phyloP scores from a whole-genome alignment of 2,888 invertebrate genomes.

The Orchesella flavescens region DNA sequence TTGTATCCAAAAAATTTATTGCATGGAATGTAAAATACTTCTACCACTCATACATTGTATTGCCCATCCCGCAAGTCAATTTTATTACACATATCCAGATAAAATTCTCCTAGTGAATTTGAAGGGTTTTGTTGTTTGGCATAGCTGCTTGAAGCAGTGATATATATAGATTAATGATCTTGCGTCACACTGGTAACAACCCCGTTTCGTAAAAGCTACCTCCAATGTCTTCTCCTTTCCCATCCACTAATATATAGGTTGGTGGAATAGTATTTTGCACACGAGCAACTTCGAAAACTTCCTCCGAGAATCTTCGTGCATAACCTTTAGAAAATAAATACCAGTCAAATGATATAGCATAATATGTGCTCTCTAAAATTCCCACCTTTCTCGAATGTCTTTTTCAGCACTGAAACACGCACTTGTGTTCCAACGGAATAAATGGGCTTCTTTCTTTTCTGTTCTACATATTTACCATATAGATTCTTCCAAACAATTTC shows the following conservation, averaged over 20 bases:
- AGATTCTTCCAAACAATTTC: neutral
- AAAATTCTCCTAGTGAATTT: neutral
- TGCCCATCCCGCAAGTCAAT: neutral
- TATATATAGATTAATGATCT: neutral
- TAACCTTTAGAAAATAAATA: too few relatives aligned
- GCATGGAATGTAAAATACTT: neutral
- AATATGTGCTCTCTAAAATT: neutral
- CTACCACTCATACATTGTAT: neutral
- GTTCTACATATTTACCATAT: neutral
- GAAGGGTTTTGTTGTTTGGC: neutral
- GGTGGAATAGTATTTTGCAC: neutral
- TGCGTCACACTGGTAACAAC: neutral
- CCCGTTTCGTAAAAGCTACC: conserved; percentile 7
- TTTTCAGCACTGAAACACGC: neutral
- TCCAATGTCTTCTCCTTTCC: neutral
- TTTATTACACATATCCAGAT: neutral
- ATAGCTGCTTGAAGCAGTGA: neutral
- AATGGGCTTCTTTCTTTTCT: neutral
- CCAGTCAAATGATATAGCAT: too few relatives aligned
- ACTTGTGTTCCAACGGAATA: neutral
- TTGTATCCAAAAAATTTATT: neutral
- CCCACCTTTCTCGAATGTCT: conserved; percentile 1
- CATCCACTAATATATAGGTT: neutral
- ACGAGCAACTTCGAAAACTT: neutral
- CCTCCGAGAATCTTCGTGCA: neutral